Percentiles rank a stretch among this genome's conserved stretches.
Evolutionary conservation across 2,888 invertebrate species (phyloP).

Genomic region (Periphyllus acericola): DNA sequence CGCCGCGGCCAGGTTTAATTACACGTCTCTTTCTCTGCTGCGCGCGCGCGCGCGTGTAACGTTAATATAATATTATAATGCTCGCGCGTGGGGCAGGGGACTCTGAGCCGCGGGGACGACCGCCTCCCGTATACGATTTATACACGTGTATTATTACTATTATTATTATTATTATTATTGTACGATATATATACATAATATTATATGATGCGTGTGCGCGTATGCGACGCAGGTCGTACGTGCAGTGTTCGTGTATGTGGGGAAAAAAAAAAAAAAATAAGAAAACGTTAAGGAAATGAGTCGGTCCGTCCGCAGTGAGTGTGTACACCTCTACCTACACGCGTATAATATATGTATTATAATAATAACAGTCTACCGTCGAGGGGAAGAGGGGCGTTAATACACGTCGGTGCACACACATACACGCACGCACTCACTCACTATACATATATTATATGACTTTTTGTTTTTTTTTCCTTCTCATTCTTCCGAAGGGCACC

Average conservation of each 20-base stretch:
- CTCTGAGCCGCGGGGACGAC: conserved; percentile 18
- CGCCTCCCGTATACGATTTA: conserved; percentile 25
- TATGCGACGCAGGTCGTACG: not conserved
- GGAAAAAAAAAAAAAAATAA: not conserved
- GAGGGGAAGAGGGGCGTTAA: not conserved
- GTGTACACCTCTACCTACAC: not conserved
- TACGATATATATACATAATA: not conserved
- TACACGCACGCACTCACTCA: not conserved
- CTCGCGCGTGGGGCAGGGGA: not conserved
- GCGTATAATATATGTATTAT: conserved; percentile 1
- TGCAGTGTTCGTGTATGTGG: not conserved
- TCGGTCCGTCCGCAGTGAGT: not conserved
- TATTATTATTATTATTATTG: not conserved
- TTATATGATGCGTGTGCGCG: not conserved
- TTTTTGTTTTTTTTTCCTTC: not conserved
- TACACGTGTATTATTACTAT: no score
- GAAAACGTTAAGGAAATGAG: conserved; percentile 11
- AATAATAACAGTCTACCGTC: conserved; percentile 47
- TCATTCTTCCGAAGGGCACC: not conserved
- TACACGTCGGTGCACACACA: not conserved
- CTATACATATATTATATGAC: not conserved
- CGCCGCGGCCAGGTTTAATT: conserved; percentile 51
- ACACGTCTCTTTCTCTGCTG: conserved; percentile 13
- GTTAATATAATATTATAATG: not conserved
- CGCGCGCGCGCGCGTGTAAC: conserved; percentile 2